phyloP scores from a whole-genome alignment of 2,797 vertebrate species.

The Mormyrus hasselquistii region DNA sequence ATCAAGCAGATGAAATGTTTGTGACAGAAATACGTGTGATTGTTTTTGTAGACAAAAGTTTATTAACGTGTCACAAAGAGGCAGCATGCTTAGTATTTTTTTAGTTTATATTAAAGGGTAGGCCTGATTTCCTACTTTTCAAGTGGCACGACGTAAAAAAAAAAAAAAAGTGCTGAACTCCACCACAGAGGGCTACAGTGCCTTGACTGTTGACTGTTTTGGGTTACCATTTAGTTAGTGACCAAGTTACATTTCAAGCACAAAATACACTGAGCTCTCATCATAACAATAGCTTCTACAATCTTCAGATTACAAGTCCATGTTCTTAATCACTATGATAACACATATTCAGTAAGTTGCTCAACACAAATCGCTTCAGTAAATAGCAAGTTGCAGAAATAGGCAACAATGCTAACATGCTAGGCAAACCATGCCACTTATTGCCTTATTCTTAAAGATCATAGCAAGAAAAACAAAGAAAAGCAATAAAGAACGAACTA shows the following conservation, averaged over 20 bases:
- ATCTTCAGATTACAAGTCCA: not conserved
- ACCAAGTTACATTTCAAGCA: not conserved
- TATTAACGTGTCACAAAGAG: not conserved
- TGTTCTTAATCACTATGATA: not conserved
- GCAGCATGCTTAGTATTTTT: not conserved
- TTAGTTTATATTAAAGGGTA: not conserved
- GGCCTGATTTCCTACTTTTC: not conserved
- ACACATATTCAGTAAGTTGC: not conserved
- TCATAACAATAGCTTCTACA: not conserved
- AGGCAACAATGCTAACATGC: not conserved
- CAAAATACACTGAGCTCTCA: not conserved
- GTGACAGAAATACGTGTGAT: conserved; percentile 5
- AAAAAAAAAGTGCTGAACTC: not conserved
- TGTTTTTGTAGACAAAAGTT: not conserved
- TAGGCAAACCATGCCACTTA: not conserved
- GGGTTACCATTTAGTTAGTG: not conserved
- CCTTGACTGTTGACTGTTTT: not conserved
- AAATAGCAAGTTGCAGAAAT: not conserved
- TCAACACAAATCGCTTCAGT: not conserved
- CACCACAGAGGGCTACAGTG: not conserved
- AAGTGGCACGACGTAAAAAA: not conserved
- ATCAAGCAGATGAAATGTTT: not conserved
- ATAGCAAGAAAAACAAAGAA: not conserved
- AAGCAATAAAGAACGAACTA: not conserved
- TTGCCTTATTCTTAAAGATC: not conserved